phyloP scores from a whole-genome alignment of 1,140 invertebrate species.

The Plodia interpunctella region DNA sequence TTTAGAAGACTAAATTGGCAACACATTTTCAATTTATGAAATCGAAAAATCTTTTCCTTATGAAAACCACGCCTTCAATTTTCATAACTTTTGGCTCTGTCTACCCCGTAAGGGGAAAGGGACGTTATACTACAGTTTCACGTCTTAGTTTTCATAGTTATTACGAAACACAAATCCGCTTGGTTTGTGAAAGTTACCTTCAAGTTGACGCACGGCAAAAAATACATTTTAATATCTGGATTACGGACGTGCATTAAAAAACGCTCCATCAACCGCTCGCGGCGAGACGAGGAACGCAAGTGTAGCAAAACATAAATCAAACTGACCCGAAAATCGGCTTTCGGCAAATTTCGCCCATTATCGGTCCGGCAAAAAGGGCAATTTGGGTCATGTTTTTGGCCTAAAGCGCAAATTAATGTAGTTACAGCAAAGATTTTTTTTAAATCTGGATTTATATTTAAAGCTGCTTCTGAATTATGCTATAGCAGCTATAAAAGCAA shows the following conservation, averaged over 20 bases:
- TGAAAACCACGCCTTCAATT: too few species aligned
- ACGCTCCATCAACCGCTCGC: not conserved
- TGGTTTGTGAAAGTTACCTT: not conserved
- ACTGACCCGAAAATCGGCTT: conserved; percentile 2
- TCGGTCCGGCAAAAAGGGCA: conserved; percentile 1
- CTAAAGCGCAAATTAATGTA: not conserved
- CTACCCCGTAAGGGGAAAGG: too few species aligned
- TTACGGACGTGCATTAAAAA: not conserved
- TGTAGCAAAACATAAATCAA: conserved; percentile 6
- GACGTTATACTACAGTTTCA: too few species aligned
- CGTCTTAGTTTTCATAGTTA: not conserved
- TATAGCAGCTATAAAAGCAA: too few species aligned
- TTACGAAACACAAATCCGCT: not conserved
- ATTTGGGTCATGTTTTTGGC: conserved; percentile 5
- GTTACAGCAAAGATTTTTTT: not conserved
- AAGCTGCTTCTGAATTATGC: too few species aligned
- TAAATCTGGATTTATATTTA: too few species aligned
- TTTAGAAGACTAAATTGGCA: too few species aligned
- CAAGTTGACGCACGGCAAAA: not conserved
- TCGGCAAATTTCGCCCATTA: conserved; percentile 5
- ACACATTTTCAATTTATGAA: too few species aligned
- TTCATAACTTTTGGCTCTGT: too few species aligned
- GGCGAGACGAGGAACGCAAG: not conserved
- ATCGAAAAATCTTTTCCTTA: too few species aligned
- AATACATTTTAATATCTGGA: not conserved